Conservation (phyloP, 1,140 invertebrate species). For the Dendrolimus punctatus region DNA sequence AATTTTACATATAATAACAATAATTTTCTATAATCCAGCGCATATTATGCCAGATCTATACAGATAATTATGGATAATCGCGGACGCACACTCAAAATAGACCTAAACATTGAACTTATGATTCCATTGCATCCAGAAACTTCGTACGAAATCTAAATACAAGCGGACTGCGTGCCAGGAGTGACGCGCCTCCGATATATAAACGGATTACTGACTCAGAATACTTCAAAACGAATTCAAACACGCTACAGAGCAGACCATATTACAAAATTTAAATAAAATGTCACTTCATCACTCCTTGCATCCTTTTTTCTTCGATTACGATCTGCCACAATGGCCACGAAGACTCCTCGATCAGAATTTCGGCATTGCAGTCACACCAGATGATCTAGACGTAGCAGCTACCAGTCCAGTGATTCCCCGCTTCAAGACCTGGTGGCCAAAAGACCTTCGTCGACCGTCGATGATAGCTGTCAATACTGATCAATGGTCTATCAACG, state of each 20-base stretch:
- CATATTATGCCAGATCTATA: too few species aligned
- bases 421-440: constrained; percentile 38
- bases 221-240: constrained; percentile 22
- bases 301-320: constrained; percentile 47
- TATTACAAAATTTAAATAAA: too few species aligned
- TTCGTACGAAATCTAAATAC: constrained; percentile 25
- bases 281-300: constrained; percentile 21
- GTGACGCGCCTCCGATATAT: constrained; percentile 32
- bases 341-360: constrained; percentile 47
- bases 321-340: constrained; percentile 41
- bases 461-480: constrained; percentile 51
- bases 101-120: neutral
- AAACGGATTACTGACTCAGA: constrained; percentile 18
- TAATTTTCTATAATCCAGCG: too few species aligned
- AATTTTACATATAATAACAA: too few species aligned
- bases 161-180: constrained; percentile 20
- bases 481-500: constrained; percentile 77
- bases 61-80: too few species aligned
- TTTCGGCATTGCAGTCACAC: constrained; percentile 47
- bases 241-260: constrained; percentile 25
- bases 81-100: too few species aligned
- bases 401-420: constrained; percentile 36
- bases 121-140: constrained; percentile 27
- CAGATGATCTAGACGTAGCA: constrained; percentile 40
- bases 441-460: constrained; percentile 28